A percentile compares a stretch with the other conserved stretches of the same genome.
Conservation (phyloP, 1,140 invertebrate species). For the Schlechtendalia chinensis region DNA sequence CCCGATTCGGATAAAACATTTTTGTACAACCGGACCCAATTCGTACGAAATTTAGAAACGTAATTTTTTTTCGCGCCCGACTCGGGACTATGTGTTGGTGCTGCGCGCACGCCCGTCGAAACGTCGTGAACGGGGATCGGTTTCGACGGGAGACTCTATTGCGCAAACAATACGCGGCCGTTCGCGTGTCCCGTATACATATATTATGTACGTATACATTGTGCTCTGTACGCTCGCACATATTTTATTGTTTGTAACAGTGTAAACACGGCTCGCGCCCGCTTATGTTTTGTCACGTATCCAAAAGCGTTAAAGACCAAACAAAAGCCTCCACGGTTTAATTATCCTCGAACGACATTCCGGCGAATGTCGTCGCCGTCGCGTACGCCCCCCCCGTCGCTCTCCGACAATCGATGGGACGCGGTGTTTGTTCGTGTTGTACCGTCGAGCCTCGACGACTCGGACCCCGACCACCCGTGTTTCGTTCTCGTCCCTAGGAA, state of each 20-base stretch:
- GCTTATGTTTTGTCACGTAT: constrained; percentile 49
- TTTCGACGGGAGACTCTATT: not conserved
- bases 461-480: too few species aligned
- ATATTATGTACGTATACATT: constrained; percentile 1
- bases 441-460: too few species aligned
- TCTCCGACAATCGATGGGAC: constrained; percentile 20
- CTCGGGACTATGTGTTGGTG: too few species aligned
- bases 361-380: not conserved
- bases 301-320: constrained; percentile 38
- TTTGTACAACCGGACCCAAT: too few species aligned
- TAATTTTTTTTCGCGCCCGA: too few species aligned
- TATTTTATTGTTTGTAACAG: constrained; percentile 41
- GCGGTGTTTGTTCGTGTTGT: too few species aligned
- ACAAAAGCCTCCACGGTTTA: constrained; percentile 42
- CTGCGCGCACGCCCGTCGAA: not conserved
- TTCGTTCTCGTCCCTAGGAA: too few species aligned
- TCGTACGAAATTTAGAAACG: too few species aligned
- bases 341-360: constrained; percentile 40
- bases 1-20: too few species aligned
- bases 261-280: constrained; percentile 25
- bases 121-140: constrained; percentile 21
- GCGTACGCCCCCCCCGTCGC: too few species aligned
- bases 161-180: constrained; percentile 18
- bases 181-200: not conserved
- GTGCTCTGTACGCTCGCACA: not conserved